Base-by-base conservation (phyloP, 35 echinoderm and acorn worm genomes). In the Antedon bifida region DNA sequence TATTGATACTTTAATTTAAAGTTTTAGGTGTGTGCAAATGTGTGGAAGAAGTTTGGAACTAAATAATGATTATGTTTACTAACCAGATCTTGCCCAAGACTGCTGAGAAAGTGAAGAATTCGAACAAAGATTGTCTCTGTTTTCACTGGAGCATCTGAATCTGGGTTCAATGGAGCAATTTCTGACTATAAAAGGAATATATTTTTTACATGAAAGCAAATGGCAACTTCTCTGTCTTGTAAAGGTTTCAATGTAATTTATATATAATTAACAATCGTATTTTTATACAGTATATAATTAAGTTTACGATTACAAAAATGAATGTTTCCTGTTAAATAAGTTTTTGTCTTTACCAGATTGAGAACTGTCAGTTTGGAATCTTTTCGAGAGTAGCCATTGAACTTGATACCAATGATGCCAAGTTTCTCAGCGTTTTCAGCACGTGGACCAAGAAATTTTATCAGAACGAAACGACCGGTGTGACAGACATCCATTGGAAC, bases 391-490 rank as follows among this genome's bases (percentile, higher is more conserved):
- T 93, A 90, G 36, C 95, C 90, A 86, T 88, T 89, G 88, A 86
- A 99, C 78, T 84, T 85, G 87, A 97, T 84, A 32, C 94, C 94
- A 0, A 97, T 30, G 36, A 99, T 90, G 30, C 91, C 95, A 29
- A 97, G 82, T 19, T 86, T 82, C 28, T 82, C 86, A 32, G 91
- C 85, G 21, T 85, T 82, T 31, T 92, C 94, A 30, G 76, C 36
- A 31, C 95, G 30, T 14, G 95, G 88, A 76, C 86, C 73, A 12
- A 99, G 88, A 82, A 97, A 99, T 80, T 99, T 99, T 76, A 99
- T 92, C 35, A 99, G 86, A 19, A 92, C 75, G 39, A 90, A 91
- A 23, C 80, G 86, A 19, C 95, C 95, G 0, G 92, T 85, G n/a
- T 82, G 86, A 46, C 82, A 92, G 33, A 73, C 38, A 39, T 97